phyloP scores from a whole-genome alignment of 2,797 vertebrate genomes.

The Acipenser oxyrinchus region DNA sequence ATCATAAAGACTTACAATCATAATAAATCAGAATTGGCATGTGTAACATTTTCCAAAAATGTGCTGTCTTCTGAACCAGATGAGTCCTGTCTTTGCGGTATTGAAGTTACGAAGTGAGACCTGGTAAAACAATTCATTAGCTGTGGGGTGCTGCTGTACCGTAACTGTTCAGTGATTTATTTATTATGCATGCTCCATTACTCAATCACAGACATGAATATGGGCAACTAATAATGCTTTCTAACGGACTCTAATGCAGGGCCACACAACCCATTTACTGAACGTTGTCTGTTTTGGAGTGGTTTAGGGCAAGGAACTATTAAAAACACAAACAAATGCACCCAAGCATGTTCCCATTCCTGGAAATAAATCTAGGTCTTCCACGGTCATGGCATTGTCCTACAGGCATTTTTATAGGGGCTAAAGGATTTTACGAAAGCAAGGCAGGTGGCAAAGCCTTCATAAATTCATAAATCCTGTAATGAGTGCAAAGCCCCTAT shows the following conservation, averaged over 20 bases:
- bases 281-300: neutral
- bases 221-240: neutral
- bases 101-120: neutral
- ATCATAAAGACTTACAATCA: too few relatives aligned
- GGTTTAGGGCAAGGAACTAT: neutral
- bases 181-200: conserved; percentile 10
- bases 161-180: conserved; percentile 11
- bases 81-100: neutral
- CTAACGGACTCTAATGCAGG: neutral
- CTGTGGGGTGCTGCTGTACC: neutral
- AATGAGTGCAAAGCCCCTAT: too few relatives aligned
- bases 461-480: too few relatives aligned
- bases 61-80: too few relatives aligned
- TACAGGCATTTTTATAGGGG: too few relatives aligned
- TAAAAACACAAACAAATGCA: too few relatives aligned
- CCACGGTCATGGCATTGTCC: too few relatives aligned
- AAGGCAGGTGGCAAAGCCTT: neutral
- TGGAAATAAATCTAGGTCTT: too few relatives aligned
- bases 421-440: too few relatives aligned
- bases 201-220: conserved; percentile 10
- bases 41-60: too few relatives aligned
- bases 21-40: too few relatives aligned
- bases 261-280: neutral
- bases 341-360: too few relatives aligned
- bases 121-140: conserved; percentile 5